These are phyloP conservation scores for Microctenopoma steveboyesi DNA, from an alignment of 2,797 vertebrate genomes.

Conservation along the genomic window DNA sequence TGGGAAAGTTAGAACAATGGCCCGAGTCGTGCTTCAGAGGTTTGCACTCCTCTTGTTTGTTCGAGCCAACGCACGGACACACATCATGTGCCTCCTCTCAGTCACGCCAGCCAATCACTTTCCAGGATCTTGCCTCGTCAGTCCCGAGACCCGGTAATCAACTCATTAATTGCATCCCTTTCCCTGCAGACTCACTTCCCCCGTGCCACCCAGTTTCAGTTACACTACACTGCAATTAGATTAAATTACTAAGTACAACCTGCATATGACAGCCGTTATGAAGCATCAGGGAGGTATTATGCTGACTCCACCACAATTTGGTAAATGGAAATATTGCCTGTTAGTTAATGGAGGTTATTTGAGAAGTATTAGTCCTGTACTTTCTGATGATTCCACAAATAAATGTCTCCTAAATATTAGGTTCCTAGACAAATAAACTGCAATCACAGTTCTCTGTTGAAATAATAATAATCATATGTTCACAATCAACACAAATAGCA, in stretches of 20 bases:
- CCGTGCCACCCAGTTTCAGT: slow-evolving; percentile 70
- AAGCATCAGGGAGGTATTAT: slow-evolving; percentile 41
- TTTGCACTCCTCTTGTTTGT: slow-evolving; percentile 46
- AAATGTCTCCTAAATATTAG: not conserved
- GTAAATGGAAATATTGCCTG: slow-evolving; percentile 57
- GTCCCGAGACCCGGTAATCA: slow-evolving; percentile 69
- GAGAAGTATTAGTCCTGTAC: slow-evolving; percentile 32
- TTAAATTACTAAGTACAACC: slow-evolving; percentile 76
- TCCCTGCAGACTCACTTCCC: slow-evolving; percentile 68
- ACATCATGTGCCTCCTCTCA: slow-evolving; percentile 6
- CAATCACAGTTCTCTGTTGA: too few species aligned
- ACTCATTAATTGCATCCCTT: slow-evolving; percentile 76
- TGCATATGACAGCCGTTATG: slow-evolving; percentile 58
- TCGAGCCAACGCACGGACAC: slow-evolving; percentile 1
- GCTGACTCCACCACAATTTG: slow-evolving; percentile 54
- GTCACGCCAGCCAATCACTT: slow-evolving; percentile 47
- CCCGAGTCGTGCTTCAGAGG: slow-evolving; percentile 34
- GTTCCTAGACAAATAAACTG: too few species aligned
- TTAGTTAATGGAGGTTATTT: slow-evolving; percentile 58
- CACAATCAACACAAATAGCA: too few species aligned
- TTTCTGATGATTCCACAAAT: slow-evolving; percentile 12
- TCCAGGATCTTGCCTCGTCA: slow-evolving; percentile 62
- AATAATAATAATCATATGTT: too few species aligned
- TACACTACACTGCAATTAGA: slow-evolving; percentile 71
- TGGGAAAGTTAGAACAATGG: slow-evolving; percentile 48